Conservation (phyloP, 2,113 vertebrate species). For the Willisornis vidua region DNA sequence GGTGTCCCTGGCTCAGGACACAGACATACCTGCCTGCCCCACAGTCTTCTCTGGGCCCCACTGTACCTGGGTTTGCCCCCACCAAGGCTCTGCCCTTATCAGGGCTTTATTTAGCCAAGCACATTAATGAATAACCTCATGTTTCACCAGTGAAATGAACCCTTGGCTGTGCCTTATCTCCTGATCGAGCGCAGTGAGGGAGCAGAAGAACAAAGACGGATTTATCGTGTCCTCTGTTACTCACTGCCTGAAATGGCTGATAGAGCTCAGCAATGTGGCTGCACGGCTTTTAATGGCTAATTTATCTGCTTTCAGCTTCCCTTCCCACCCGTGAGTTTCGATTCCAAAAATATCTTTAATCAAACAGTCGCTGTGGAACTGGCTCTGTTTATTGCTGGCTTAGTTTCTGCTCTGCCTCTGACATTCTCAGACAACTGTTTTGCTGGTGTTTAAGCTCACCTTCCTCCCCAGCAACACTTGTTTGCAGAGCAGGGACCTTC, state of each 20-base stretch:
- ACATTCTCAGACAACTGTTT: neutral
- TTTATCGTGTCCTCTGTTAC: neutral
- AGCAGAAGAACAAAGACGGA: constrained; percentile 48
- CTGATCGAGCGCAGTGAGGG: rapidly evolving
- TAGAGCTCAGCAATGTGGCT: neutral
- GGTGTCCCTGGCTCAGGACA: neutral
- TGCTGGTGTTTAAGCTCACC: neutral
- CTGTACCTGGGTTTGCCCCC: neutral
- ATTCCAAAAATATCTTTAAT: constrained; percentile 24
- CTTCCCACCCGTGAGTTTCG: neutral
- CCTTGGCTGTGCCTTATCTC: neutral
- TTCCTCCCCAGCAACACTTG: rapidly evolving
- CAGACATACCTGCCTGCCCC: neutral
- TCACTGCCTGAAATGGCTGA: neutral
- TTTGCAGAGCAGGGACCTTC: neutral
- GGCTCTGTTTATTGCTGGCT: neutral
- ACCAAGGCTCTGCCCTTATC: constrained; percentile 1
- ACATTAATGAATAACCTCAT: constrained; percentile 59
- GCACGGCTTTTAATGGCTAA: neutral
- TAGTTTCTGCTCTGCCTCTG: neutral
- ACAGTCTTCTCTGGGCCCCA: rapidly evolving
- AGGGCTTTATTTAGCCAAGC: neutral
- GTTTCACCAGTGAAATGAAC: constrained; percentile 1
- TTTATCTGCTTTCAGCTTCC: constrained; percentile 31
- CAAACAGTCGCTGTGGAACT: neutral